Base-by-base conservation (phyloP, 2,797 vertebrate genomes). In the Tinamus major region DNA sequence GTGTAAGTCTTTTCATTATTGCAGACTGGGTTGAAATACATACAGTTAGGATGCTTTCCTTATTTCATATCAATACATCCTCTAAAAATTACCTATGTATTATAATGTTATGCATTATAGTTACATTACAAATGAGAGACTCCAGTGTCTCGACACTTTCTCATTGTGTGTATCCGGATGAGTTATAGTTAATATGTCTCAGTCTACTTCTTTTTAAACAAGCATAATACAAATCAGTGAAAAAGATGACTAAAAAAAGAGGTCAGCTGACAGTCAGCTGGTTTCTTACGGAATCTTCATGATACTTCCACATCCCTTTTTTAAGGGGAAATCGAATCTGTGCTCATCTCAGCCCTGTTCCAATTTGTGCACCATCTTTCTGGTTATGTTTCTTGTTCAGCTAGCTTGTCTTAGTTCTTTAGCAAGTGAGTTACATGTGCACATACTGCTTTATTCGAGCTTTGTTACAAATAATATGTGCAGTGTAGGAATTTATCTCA, bases 371-470 rank as follows among this genome's bases (percentile, higher is more conserved):
- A 6, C n/a, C 31, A 3, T 20, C 23, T 20, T 51, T n/a, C 20
- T 27, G n/a, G 10, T 46, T 74, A 71, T 18, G 55, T 39, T 17
- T 41, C 51, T 20, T 21, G 29, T 12, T 20, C 1, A 13, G 21
- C 4, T 13, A 13, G 1, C 37, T 41, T 15, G 18, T 20, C 1
- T 3, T 13, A 33, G 14, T 37, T 8, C 59, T 31, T 53, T 16
- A 48, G 75, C 0, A 5, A 6, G n/a, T 35, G 8, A 6, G n/a
- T 35, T 20, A 13, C 14, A 1, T 3, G 1, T 7, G 11, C 23
- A 6, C 0, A 1, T 42, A 18, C 42, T 21, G 6, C 29, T 24
- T 39, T 5, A 5, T 58, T 35, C 33, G 51, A 64, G 72, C 39
- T 69, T 29, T 15, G 37, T 18, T 46, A 12, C 0, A 0, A 48